Evolutionary conservation across 2,888 invertebrate species (phyloP).

Genomic region (Macrophya alboannulata): DNA sequence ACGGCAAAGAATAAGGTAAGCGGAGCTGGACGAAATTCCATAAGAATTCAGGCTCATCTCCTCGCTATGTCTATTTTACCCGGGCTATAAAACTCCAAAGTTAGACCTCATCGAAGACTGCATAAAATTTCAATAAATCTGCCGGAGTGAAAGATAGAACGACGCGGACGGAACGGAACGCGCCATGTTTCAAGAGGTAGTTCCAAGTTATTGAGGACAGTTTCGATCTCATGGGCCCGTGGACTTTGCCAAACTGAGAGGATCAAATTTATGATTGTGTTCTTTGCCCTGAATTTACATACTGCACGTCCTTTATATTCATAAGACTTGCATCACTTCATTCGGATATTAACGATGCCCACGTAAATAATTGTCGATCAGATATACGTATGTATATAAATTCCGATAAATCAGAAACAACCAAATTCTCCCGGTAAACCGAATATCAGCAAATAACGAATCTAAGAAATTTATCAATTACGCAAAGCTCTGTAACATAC

Average conservation of each 20-base stretch:
- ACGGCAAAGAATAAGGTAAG: background rate
- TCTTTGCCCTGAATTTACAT: constrained; percentile 40
- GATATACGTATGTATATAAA: background rate
- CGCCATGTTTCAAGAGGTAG: constrained; percentile 67
- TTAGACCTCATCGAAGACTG: constrained; percentile 69
- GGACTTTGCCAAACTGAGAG: constrained; percentile 41
- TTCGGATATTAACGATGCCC: background rate
- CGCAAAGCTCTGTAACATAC: background rate
- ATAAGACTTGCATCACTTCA: background rate
- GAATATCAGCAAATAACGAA: background rate
- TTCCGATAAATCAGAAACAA: background rate
- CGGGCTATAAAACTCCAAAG: constrained; percentile 70
- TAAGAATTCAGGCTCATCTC: constrained; percentile 41
- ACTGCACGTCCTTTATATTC: constrained; percentile 8
- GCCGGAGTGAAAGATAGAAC: constrained; percentile 58
- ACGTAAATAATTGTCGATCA: background rate
- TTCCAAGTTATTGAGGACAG: constrained; percentile 63
- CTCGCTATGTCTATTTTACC: constrained; percentile 49
- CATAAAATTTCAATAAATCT: constrained; percentile 74
- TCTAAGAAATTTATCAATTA: background rate
- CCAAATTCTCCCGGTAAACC: background rate
- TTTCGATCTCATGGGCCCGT: constrained; percentile 61
- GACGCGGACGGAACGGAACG: constrained; percentile 66
- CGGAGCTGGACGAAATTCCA: constrained; percentile 32
- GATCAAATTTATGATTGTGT: constrained; percentile 52